Conservation (phyloP, 2,113 vertebrate species). For the Ictalurus punctatus region DNA sequence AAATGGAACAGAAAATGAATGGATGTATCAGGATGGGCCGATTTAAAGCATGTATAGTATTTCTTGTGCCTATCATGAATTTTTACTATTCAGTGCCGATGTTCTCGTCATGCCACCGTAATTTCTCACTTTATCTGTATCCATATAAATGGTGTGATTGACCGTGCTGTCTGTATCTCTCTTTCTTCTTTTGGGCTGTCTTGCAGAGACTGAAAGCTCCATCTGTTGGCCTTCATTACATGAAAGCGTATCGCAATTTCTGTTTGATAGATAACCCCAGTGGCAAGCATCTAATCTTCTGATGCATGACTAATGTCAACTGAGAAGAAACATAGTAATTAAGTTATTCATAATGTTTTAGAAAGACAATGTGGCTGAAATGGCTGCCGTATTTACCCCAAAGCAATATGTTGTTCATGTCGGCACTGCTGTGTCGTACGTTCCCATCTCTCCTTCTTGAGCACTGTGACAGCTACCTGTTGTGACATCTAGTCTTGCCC, state of each 20-base stretch:
- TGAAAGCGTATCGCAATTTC: constrained; percentile 30
- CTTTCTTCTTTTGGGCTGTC: constrained; percentile 8
- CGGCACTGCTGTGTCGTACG: constrained; percentile 19
- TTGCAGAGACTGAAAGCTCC: constrained; percentile 20
- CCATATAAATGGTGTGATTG: background rate
- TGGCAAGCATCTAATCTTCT: constrained; percentile 19
- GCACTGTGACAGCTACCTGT: constrained; percentile 50
- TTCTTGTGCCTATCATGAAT: background rate
- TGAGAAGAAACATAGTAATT: constrained; percentile 28
- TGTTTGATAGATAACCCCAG: constrained; percentile 25
- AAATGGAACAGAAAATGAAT: background rate
- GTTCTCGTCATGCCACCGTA: background rate
- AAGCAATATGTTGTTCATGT: constrained; percentile 46
- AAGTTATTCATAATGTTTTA: constrained; percentile 33
- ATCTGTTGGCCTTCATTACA: constrained; percentile 36
- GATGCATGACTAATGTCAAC: constrained; percentile 22
- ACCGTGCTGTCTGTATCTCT: background rate
- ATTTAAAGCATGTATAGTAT: background rate
- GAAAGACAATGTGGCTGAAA: constrained; percentile 33
- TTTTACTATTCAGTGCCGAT: background rate
- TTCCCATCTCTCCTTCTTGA: constrained; percentile 34
- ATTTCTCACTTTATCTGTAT: background rate
- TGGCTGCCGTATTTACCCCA: constrained; percentile 31
- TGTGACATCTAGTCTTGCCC: constrained; percentile 55
- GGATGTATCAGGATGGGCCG: background rate